phyloP scores from a whole-genome alignment of 1,140 invertebrate genomes.

The Apolygus lucorum region DNA sequence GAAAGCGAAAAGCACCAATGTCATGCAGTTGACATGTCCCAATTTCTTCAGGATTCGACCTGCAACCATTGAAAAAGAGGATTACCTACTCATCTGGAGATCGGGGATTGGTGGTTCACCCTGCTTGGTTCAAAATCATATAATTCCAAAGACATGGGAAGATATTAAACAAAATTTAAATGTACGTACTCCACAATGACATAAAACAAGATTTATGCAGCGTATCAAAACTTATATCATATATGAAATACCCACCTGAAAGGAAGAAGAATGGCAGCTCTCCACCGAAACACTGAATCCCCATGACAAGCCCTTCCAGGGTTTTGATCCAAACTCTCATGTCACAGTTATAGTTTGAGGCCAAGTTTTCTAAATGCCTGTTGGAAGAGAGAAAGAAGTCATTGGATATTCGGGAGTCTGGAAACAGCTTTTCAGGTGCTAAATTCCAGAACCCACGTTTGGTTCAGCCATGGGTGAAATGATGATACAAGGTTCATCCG shows the following conservation, averaged over 20 bases:
- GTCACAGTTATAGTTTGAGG: conserved; percentile 41
- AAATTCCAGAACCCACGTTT: too few species aligned
- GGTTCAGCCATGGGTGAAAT: too few species aligned
- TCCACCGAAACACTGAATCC: conserved; percentile 74
- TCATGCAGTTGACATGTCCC: conserved; percentile 74
- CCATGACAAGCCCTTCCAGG: conserved; percentile 66
- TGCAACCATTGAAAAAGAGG: conserved; percentile 33
- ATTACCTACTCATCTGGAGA: neutral
- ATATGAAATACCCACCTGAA: conserved; percentile 45
- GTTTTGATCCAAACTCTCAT: conserved; percentile 58
- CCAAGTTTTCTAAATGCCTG: conserved; percentile 61
- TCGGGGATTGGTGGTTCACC: too few species aligned
- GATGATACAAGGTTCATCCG: conserved; percentile 1
- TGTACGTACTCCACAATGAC: neutral
- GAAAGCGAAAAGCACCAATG: conserved; percentile 65
- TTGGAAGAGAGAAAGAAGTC: conserved; percentile 4
- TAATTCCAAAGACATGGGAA: too few species aligned
- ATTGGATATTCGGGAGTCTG: too few species aligned
- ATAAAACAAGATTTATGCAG: neutral
- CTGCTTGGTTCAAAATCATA: too few species aligned
- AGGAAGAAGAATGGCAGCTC: conserved; percentile 83
- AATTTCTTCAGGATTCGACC: conserved; percentile 69
- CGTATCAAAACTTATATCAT: neutral
- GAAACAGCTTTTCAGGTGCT: neutral
- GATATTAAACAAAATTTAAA: too few species aligned